These are phyloP conservation scores for Nannoperca obscura DNA, from an alignment of 2,797 vertebrate species.

Conservation along the genomic window DNA sequence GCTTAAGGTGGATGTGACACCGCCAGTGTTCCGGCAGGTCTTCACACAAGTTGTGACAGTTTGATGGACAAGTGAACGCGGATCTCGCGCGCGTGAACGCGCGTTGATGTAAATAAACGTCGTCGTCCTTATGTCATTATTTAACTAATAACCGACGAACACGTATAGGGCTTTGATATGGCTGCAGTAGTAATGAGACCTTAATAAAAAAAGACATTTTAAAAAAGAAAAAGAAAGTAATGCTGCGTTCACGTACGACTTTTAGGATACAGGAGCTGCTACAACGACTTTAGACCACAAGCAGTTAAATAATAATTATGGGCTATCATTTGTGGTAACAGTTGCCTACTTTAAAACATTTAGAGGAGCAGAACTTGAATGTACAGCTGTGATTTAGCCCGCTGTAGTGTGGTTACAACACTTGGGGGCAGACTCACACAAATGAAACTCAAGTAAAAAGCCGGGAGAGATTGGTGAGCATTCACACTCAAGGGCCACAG, in stretches of 20 bases:
- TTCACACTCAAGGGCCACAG: not conserved
- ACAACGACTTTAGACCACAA: not conserved
- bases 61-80: slow-evolving; percentile 57
- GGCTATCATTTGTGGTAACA: fast-evolving
- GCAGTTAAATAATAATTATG: too few relatives aligned
- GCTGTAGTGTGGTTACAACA: slow-evolving; percentile 15
- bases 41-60: not conserved
- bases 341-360: not conserved
- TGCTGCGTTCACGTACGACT: slow-evolving; percentile 30
- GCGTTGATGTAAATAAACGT: slow-evolving; percentile 25
- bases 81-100: slow-evolving; percentile 44
- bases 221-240: not conserved
- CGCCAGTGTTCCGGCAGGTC: not conserved
- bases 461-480: too few relatives aligned
- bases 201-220: not conserved
- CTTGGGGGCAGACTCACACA: slow-evolving; percentile 56
- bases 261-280: not conserved
- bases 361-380: not conserved
- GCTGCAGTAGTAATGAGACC: not conserved
- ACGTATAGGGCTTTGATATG: fast-evolving
- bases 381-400: not conserved
- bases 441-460: not conserved
- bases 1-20: not conserved
- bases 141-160: not conserved
- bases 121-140: not conserved